Conservation (phyloP, 2,797 vertebrate genomes). For the Moxostoma hubbsi region DNA sequence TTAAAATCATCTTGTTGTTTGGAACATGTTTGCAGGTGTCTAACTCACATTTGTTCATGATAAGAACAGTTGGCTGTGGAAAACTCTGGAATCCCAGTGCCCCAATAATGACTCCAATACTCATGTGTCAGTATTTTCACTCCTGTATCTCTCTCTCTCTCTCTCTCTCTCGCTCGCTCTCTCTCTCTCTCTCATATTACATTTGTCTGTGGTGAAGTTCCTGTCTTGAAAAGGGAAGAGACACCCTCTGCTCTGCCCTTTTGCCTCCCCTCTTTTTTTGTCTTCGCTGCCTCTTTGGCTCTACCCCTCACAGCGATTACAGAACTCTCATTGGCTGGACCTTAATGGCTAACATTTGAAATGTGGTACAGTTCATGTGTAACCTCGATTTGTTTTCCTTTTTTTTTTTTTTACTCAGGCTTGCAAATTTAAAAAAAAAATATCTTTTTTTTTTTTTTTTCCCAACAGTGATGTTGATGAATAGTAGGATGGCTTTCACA, state of each 20-base stretch:
- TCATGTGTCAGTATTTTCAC: constrained; percentile 1
- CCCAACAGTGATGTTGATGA: constrained; percentile 8
- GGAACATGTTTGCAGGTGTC: constrained; percentile 14
- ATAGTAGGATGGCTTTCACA: constrained; percentile 59
- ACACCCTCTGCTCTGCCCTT: constrained; percentile 14
- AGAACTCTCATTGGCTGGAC: constrained; percentile 67
- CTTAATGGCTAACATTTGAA: constrained; percentile 68
- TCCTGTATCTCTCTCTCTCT: not conserved
- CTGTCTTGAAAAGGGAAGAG: constrained; percentile 7
- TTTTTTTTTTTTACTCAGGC: not conserved
- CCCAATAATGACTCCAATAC: constrained; percentile 3
- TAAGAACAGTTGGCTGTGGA: not conserved
- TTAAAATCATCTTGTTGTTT: not conserved
- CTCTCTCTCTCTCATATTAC: not conserved
- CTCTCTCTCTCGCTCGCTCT: not conserved
- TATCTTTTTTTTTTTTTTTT: not conserved
- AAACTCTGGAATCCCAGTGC: constrained; percentile 12
- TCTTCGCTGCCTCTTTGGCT: constrained; percentile 39
- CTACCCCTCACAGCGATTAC: constrained; percentile 41
- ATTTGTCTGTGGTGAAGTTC: constrained; percentile 24
- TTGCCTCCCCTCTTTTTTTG: constrained; percentile 25
- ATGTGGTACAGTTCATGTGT: constrained; percentile 71
- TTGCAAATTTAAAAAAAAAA: constrained; percentile 28
- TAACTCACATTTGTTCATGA: constrained; percentile 2
- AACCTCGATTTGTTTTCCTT: constrained; percentile 65